Conservation (phyloP, 64 coral and sea anemone species). For the Montipora efflorescens region DNA sequence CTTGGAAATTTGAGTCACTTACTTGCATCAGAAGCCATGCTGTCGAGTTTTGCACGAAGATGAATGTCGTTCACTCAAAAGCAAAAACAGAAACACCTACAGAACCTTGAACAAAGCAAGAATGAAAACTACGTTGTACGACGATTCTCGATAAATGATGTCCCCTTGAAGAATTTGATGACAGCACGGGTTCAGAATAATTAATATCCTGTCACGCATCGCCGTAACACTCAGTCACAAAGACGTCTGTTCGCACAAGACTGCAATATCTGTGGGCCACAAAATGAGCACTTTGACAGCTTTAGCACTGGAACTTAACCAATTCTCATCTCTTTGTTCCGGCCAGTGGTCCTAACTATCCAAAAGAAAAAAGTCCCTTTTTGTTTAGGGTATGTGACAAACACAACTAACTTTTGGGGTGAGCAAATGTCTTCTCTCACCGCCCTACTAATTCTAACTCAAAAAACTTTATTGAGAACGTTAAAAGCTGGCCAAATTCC, state of each 20-base stretch:
- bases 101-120: not conserved
- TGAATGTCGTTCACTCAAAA: not conserved
- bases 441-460: too few relatives aligned
- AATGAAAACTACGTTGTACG: not conserved
- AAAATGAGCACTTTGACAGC: not conserved
- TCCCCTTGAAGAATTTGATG: not conserved
- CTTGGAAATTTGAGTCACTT: not conserved
- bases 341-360: not conserved
- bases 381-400: not conserved
- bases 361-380: not conserved
- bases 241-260: not conserved
- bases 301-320: not conserved
- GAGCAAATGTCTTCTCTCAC: too few relatives aligned
- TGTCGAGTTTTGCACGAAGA: not conserved
- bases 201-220: constrained; percentile 27
- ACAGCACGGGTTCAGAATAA: constrained; percentile 28
- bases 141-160: not conserved
- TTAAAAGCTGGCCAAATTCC: too few relatives aligned
- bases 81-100: not conserved
- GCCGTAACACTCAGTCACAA: not conserved
- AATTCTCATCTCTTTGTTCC: not conserved
- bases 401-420: not conserved
- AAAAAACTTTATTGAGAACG: too few relatives aligned
- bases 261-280: not conserved
- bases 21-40: constrained; percentile 9